Percentiles rank a stretch among this genome's conserved stretches.
Evolutionary conservation across 2,113 vertebrate species (phyloP).

Genomic region (Nerophis ophidion): DNA sequence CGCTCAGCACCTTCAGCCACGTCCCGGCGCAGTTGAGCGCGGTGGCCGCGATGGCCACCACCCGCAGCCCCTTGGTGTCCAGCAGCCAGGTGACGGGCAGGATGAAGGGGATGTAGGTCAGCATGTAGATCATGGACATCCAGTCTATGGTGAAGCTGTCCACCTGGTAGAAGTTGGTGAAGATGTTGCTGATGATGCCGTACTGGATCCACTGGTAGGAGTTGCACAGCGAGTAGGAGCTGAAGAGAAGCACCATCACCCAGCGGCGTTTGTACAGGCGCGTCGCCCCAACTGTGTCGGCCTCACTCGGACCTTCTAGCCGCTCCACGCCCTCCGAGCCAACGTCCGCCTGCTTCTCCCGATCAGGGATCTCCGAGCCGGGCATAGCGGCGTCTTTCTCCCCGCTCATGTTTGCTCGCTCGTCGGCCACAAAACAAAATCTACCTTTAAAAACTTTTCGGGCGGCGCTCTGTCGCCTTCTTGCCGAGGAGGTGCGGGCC

Average conservation of each 20-base stretch:
- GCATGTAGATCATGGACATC: slow-evolving; percentile 95
- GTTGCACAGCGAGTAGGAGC: slow-evolving; percentile 89
- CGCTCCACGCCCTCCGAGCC: not conserved
- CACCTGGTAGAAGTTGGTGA: slow-evolving; percentile 81
- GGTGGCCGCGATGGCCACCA: slow-evolving; percentile 80
- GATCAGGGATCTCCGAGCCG: slow-evolving; percentile 8
- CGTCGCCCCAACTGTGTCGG: slow-evolving; percentile 27
- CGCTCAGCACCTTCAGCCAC: slow-evolving; percentile 90
- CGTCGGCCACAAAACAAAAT: not conserved
- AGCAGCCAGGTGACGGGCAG: slow-evolving; percentile 93
- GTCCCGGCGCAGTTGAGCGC: slow-evolving; percentile 86
- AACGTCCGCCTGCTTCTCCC: slow-evolving; percentile 25
- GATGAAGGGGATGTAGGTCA: slow-evolving; percentile 89
- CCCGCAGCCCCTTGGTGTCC: slow-evolving; percentile 83
- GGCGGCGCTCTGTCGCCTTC: too few relatives aligned
- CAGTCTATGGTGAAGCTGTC: slow-evolving; percentile 86
- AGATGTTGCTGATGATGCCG: slow-evolving; percentile 84
- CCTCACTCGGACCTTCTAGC: not conserved
- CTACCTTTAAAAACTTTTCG: too few relatives aligned
- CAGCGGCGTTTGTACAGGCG: slow-evolving; percentile 80
- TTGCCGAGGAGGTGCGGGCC: too few relatives aligned
- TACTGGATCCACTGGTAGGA: slow-evolving; percentile 97
- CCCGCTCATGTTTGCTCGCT: slow-evolving; percentile 45
- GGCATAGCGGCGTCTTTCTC: slow-evolving; percentile 2
- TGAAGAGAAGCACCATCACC: slow-evolving; percentile 84